Conservation (phyloP, 2,797 vertebrate genomes). For the Lacerta agilis region DNA sequence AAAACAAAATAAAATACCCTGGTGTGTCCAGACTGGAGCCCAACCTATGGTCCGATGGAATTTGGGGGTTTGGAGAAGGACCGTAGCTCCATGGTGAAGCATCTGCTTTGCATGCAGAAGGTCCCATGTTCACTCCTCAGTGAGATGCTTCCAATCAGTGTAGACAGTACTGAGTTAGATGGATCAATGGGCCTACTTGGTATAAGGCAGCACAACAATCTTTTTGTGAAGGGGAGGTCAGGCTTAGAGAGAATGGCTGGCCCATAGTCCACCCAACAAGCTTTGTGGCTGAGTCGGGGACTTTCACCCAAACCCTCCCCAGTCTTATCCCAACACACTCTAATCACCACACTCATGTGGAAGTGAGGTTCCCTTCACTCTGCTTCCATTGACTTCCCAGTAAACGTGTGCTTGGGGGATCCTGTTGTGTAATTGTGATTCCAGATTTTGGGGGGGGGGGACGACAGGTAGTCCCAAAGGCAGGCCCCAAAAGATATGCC, state of each 20-base stretch:
- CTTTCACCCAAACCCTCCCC: not conserved
- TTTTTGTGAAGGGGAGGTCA: not conserved
- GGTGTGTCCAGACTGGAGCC: too few relatives aligned
- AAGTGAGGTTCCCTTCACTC: too few relatives aligned
- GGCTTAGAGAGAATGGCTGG: not conserved
- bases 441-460: constrained; percentile 59
- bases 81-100: too few relatives aligned
- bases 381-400: not conserved
- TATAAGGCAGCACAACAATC: too few relatives aligned
- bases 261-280: not conserved
- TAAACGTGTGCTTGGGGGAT: not conserved
- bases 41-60: too few relatives aligned
- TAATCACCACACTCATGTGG: not conserved
- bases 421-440: not conserved
- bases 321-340: not conserved
- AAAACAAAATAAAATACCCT: too few relatives aligned
- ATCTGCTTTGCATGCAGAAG: too few relatives aligned
- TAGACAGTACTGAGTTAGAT: too few relatives aligned
- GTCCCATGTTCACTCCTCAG: too few relatives aligned
- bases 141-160: too few relatives aligned
- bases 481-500: constrained; percentile 54
- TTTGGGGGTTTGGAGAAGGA: too few relatives aligned
- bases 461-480: constrained; percentile 56
- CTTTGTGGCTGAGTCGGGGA: not conserved
- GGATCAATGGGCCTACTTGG: too few relatives aligned